Percentiles rank a stretch among this genome's conserved stretches.
These are phyloP conservation scores for Nomada flava DNA, from an alignment of 2,888 invertebrate species.

Conservation along the genomic window DNA sequence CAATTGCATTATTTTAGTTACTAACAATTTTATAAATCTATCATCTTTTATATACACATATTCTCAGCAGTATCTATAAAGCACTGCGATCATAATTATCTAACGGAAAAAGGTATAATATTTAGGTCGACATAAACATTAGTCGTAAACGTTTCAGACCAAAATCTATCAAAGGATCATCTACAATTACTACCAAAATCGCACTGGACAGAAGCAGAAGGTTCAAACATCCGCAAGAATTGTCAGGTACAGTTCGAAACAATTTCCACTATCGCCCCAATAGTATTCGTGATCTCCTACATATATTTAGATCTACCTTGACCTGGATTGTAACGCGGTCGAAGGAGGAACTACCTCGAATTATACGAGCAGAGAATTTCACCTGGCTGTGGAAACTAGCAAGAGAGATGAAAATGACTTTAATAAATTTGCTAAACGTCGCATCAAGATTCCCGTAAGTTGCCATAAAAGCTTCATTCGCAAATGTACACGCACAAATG, in stretches of 20 bases:
- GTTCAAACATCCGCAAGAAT: slow-evolving; percentile 15
- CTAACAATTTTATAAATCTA: no score
- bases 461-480: slow-evolving; percentile 10
- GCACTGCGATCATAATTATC: no score
- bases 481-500: background rate
- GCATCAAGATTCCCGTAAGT: background rate
- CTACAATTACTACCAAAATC: slow-evolving; percentile 13
- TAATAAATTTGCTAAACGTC: background rate
- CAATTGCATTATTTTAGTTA: background rate
- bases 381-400: background rate
- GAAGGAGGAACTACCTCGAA: slow-evolving; percentile 15
- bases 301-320: slow-evolving; percentile 61
- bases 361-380: background rate
- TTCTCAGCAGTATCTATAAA: no score
- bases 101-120: background rate
- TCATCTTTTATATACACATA: no score
- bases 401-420: background rate
- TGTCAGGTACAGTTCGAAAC: slow-evolving; percentile 52
- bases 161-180: background rate
- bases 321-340: slow-evolving; percentile 45
- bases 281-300: slow-evolving; percentile 10
- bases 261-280: background rate
- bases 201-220: background rate
- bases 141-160: slow-evolving; percentile 35
- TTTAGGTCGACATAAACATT: background rate